phyloP scores from a whole-genome alignment of 2,797 vertebrate genomes.

The Lepus oiostolus region DNA sequence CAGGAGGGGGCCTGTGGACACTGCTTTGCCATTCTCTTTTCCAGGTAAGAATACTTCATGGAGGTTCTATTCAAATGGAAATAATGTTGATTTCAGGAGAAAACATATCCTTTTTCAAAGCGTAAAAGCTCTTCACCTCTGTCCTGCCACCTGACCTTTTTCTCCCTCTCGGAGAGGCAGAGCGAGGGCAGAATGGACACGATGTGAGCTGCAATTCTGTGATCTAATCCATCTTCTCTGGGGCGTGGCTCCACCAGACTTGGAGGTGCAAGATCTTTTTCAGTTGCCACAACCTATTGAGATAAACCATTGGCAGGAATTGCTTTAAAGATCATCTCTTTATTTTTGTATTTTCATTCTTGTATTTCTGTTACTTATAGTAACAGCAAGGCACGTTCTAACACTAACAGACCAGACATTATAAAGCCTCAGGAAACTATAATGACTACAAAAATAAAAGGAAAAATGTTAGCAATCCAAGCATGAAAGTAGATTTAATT shows the following conservation, averaged over 20 bases:
- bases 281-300: constrained; percentile 90
- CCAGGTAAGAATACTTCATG: constrained; percentile 87
- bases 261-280: constrained; percentile 82
- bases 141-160: constrained; percentile 85
- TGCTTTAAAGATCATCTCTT: neutral
- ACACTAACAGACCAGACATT: neutral
- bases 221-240: constrained; percentile 87
- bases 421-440: neutral
- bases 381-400: neutral
- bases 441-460: neutral
- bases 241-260: constrained; percentile 77
- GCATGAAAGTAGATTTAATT: neutral
- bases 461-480: neutral
- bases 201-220: constrained; percentile 88
- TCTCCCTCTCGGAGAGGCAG: constrained; percentile 88
- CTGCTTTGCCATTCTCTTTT: constrained; percentile 29
- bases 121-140: neutral
- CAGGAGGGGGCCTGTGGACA: constrained; percentile 87
- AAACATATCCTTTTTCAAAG: neutral
- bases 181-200: constrained; percentile 90
- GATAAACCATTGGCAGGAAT: neutral
- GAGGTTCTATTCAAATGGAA: constrained; percentile 88
- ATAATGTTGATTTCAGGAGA: neutral
- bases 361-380: neutral
- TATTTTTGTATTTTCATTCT: too few species aligned